These are phyloP conservation scores for Hymenochirus boettgeri DNA, from an alignment of 2,113 vertebrate genomes.

Conservation along the genomic window DNA sequence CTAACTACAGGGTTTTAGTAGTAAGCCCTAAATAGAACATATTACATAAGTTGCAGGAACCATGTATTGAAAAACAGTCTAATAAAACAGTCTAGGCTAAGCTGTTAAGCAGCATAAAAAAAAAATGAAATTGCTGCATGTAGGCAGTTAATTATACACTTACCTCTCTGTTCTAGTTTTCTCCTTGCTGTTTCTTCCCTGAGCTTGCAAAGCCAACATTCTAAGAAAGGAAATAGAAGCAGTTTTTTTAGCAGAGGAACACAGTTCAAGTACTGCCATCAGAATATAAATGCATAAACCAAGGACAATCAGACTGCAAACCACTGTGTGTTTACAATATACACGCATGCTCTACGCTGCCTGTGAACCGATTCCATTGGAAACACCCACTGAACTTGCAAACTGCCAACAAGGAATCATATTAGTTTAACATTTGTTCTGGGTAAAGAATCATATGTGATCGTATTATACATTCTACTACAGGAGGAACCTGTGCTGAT, in stretches of 20 bases:
- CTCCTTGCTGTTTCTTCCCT: constrained; percentile 68
- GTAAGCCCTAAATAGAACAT: constrained; percentile 5
- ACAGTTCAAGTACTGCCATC: constrained; percentile 3
- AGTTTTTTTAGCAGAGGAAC: constrained; percentile 26
- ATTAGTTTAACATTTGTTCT: too few species aligned
- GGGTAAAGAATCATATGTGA: too few species aligned
- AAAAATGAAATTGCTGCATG: neutral
- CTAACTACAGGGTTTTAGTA: constrained; percentile 5
- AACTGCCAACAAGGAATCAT: neutral
- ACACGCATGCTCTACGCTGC: neutral
- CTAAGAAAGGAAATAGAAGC: constrained; percentile 53
- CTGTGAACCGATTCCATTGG: neutral
- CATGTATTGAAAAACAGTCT: constrained; percentile 12
- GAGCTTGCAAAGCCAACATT: constrained; percentile 71
- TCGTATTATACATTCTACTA: too few species aligned
- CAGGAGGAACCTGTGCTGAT: too few species aligned
- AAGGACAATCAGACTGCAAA: neutral
- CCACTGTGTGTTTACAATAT: neutral
- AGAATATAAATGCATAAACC: constrained; percentile 4
- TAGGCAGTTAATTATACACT: constrained; percentile 44
- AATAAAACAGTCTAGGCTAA: constrained; percentile 10
- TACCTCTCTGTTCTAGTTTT: constrained; percentile 62
- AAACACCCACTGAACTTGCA: neutral
- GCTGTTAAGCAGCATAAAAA: neutral
- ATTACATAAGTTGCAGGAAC: constrained; percentile 9